These are phyloP conservation scores for Zaprionus obscuricornis DNA, from an alignment of 2,888 invertebrate genomes.

Conservation along the genomic window DNA sequence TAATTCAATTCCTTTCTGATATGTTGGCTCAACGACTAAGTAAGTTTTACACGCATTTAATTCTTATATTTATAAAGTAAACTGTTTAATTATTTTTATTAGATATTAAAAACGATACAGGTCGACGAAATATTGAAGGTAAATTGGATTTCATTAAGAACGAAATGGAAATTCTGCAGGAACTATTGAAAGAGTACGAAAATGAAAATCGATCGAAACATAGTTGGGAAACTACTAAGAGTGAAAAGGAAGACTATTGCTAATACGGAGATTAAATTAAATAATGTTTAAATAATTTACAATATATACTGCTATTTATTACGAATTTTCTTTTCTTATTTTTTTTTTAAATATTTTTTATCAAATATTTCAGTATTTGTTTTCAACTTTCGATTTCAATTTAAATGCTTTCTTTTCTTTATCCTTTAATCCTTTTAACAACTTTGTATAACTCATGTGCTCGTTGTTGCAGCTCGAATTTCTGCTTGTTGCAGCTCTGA, in stretches of 20 bases:
- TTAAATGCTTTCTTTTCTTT: too few species aligned
- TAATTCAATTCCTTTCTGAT: conserved; percentile 72
- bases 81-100: neutral
- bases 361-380: too few species aligned
- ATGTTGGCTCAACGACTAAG: conserved; percentile 74
- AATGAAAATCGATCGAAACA: conserved; percentile 9
- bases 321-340: too few species aligned
- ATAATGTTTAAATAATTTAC: conserved; percentile 4
- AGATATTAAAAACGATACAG: conserved; percentile 13
- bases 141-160: conserved; percentile 79
- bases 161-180: conserved; percentile 77
- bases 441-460: too few species aligned
- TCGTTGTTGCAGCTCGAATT: too few species aligned
- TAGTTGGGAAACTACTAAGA: neutral
- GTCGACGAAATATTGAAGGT: conserved; percentile 54
- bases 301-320: conserved; percentile 8
- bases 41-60: too few species aligned
- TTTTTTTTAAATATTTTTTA: too few species aligned
- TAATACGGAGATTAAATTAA: conserved; percentile 8
- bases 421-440: too few species aligned
- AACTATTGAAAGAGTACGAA: conserved; percentile 62
- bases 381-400: too few species aligned
- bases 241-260: conserved; percentile 1
- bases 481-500: conserved; percentile 24
- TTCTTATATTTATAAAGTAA: too few species aligned